These are phyloP conservation scores for Smutsia gigantea DNA, from an alignment of 2,797 vertebrate species.

Conservation along the genomic window DNA sequence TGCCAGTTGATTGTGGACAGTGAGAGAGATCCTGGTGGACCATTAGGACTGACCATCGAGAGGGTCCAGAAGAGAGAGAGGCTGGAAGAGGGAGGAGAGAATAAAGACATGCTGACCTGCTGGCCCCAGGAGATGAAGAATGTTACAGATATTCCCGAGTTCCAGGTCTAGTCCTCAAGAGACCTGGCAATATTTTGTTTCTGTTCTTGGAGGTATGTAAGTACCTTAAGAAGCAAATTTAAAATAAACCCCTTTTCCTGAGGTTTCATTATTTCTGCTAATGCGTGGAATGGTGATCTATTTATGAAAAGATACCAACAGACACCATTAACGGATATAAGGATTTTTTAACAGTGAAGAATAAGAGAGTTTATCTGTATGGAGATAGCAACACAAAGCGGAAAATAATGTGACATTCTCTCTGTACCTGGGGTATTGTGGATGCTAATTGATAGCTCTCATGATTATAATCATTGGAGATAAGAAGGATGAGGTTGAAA, in stretches of 20 bases:
- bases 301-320: conserved; percentile 11
- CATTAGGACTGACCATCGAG: background rate
- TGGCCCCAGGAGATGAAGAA: background rate
- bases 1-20: background rate
- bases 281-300: background rate
- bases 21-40: background rate
- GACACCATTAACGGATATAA: background rate
- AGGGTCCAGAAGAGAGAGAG: background rate
- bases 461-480: background rate
- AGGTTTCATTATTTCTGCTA: conserved; percentile 18
- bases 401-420: conserved; percentile 9
- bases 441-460: background rate
- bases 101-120: background rate
- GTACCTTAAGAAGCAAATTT: background rate
- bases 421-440: background rate
- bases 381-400: background rate
- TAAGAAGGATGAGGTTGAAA: background rate
- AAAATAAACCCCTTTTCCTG: background rate
- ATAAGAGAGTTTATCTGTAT: background rate
- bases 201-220: background rate
- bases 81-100: background rate
- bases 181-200: background rate
- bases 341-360: background rate
- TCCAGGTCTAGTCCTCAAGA: background rate
- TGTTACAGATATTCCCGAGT: background rate